Evolutionary conservation across 53 echinoderm and acorn worm genomes (phyloP), one percentile per base, ranked within the genome.

Genomic region (Pentamera pediparva): DNA sequence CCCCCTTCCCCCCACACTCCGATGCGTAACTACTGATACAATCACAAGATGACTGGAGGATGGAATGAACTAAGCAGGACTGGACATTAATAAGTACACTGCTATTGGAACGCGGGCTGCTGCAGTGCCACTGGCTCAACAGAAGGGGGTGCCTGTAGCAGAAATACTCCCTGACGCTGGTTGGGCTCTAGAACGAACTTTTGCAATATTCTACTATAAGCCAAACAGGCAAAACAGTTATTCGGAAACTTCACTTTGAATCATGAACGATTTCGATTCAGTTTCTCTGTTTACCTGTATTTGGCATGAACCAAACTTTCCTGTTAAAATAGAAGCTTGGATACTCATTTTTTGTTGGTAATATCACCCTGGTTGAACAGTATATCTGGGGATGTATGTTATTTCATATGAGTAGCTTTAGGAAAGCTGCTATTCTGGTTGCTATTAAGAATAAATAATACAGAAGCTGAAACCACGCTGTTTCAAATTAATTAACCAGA

Each of bases 181-280:
- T 20, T 78, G 58, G 69, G 27, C 39, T 37, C 56, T 69, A 19
- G 56, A 15, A 8, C 55, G 26, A 7, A 65, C 67, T 18, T 78
- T 54, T 35, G 64, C 53, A 13, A 78, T 53, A 39, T 67, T 65
- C 37, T 65, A 78, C 65, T 65, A 54, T 50, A 62, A 62, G 38
- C 63, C 38, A 41, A 41, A 10, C 32, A 48, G 48, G n/a, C 15
- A 12, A 39, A 49, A 48, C 3, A 31, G 17, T 45, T 45, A 28
- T 29, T 15, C 47, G 33, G 28, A 45, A 50, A 22, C 50, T 26
- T n/a, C 28, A 28, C 40, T 39, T 22, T 65, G n/a, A n/a, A n/a
- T n/a, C n/a, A n/a, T n/a, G n/a, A n/a, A n/a, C n/a, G n/a, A n/a
- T n/a, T n/a, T n/a, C n/a, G n/a, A n/a, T n/a, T n/a, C n/a, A n/a